Percentiles rank a stretch among this genome's conserved stretches.
phyloP scores from a whole-genome alignment of 1,140 invertebrate species.

The Macrotrachela quadricornifera region DNA sequence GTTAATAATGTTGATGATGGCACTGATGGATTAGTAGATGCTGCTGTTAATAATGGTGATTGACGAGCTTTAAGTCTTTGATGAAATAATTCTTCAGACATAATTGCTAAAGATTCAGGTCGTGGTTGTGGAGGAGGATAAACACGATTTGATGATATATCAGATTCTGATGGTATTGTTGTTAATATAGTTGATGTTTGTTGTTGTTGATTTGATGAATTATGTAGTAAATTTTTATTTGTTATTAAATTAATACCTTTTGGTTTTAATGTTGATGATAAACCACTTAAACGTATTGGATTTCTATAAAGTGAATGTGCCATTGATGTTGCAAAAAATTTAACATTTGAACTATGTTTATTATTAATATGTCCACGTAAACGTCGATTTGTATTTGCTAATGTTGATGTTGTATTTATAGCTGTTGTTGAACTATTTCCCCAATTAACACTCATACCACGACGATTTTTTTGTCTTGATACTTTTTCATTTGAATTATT shows the following conservation, averaged over 20 bases:
- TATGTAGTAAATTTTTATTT: background rate
- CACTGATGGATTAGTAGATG: background rate
- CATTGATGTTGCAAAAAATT: no score
- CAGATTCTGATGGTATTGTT: background rate
- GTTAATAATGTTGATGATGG: background rate
- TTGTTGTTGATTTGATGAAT: background rate
- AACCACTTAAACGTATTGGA: no score
- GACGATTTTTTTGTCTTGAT: no score
- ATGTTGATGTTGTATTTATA: no score
- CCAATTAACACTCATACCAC: no score
- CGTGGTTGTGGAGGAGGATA: background rate
- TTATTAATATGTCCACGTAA: no score
- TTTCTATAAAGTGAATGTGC: no score
- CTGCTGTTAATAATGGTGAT: background rate
- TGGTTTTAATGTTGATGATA: background rate
- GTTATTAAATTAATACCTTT: background rate
- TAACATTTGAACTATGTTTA: no score
- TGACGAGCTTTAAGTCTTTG: background rate
- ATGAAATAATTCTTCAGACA: background rate
- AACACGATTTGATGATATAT: background rate
- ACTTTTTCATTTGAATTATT: background rate
- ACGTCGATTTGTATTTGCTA: no score
- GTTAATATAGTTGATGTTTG: background rate
- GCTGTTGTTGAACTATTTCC: no score
- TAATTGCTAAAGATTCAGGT: conserved; percentile 2